phyloP scores from a whole-genome alignment of 2,888 invertebrate genomes.

The Apamea crenata region DNA sequence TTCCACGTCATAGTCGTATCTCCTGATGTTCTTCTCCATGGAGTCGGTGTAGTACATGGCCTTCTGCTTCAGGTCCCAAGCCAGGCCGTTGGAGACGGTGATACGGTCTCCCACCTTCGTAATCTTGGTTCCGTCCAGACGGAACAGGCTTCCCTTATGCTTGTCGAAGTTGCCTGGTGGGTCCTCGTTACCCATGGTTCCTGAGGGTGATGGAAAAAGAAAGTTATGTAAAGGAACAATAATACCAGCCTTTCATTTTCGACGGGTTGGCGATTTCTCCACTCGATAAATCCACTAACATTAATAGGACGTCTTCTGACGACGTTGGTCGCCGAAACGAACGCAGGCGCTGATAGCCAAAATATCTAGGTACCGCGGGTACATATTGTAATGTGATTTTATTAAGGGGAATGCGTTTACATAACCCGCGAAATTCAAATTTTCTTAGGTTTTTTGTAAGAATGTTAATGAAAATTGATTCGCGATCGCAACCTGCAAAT shows the following conservation, averaged over 20 bases:
- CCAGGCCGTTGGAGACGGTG: slow-evolving; percentile 94
- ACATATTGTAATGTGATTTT: neutral
- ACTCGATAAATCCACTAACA: neutral
- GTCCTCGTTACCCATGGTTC: slow-evolving; percentile 90
- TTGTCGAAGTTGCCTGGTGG: slow-evolving; percentile 80
- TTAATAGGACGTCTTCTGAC: neutral
- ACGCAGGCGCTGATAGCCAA: neutral
- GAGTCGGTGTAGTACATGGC: slow-evolving; percentile 95
- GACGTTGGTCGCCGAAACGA: neutral
- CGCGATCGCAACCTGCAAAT: neutral
- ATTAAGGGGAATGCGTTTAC: neutral
- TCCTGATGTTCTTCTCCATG: slow-evolving; percentile 91
- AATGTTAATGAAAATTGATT: neutral
- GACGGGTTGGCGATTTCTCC: neutral
- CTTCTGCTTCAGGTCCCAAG: slow-evolving; percentile 92
- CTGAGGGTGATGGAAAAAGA: slow-evolving; percentile 72
- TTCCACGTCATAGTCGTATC: slow-evolving; percentile 93
- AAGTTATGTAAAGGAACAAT: neutral
- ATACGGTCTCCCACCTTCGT: slow-evolving; percentile 77
- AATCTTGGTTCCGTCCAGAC: slow-evolving; percentile 76
- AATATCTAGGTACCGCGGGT: too few species aligned
- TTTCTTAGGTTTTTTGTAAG: neutral
- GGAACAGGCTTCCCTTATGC: slow-evolving; percentile 87
- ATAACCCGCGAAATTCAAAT: neutral
- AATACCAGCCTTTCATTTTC: neutral